Evolutionary conservation across 2,797 vertebrate genomes (phyloP).

Genomic region (Ctenochaetus hawaiiensis): DNA sequence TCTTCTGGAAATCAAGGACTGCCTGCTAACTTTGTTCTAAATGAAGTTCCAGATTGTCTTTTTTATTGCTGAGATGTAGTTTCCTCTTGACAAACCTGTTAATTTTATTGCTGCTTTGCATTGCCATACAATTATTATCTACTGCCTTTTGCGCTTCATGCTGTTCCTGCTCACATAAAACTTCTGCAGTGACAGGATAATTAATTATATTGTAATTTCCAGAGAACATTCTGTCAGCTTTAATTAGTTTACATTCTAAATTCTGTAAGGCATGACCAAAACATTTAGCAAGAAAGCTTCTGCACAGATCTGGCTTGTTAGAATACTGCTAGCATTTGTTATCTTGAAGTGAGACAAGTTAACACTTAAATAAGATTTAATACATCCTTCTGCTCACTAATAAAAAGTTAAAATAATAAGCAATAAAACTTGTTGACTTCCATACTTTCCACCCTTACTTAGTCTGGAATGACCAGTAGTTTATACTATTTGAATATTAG

Average conservation of each 20-base stretch:
- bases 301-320: background rate
- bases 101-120: conserved; percentile 5
- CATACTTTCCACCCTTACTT: background rate
- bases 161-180: background rate
- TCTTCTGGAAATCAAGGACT: conserved; percentile 78
- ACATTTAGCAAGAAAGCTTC: background rate
- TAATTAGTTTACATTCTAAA: background rate
- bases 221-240: background rate
- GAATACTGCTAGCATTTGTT: background rate
- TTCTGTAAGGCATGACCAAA: background rate
- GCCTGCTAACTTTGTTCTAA: conserved; percentile 55
- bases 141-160: background rate
- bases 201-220: background rate
- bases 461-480: background rate
- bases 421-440: background rate
- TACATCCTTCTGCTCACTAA: background rate
- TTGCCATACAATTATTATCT: background rate
- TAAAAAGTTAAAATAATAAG: background rate
- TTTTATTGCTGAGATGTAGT: background rate
- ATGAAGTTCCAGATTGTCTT: background rate
- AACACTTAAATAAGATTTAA: background rate
- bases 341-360: background rate
- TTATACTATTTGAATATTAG: background rate
- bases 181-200: background rate
- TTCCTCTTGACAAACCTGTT: background rate